Percentiles rank a stretch among this genome's conserved stretches.
phyloP scores from a whole-genome alignment of 1,140 invertebrate species.

The Penaeus chinensis region DNA sequence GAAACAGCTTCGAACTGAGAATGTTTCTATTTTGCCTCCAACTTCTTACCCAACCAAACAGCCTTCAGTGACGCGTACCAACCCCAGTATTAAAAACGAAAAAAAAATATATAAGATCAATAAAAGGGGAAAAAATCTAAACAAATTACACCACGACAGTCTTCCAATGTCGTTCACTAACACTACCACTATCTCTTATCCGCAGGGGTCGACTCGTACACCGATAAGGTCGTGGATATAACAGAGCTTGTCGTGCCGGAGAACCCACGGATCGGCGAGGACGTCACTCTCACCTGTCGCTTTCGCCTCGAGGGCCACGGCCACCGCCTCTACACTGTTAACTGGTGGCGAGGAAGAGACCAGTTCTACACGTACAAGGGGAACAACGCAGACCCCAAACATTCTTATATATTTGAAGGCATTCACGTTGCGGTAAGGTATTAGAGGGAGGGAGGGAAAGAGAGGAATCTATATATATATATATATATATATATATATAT shows the following conservation, averaged over 20 bases:
- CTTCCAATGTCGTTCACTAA: too few relatives aligned
- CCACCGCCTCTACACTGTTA: conserved; percentile 78
- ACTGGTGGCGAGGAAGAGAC: conserved; percentile 82
- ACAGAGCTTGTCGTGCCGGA: conserved; percentile 6
- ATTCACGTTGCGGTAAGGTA: conserved; percentile 74
- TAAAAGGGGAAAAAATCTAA: too few relatives aligned
- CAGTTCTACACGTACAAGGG: conserved; percentile 83
- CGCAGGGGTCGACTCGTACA: background rate
- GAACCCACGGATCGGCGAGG: conserved; percentile 22
- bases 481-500: too few relatives aligned
- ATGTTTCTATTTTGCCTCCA: too few relatives aligned
- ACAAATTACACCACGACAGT: too few relatives aligned
- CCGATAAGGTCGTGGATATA: conserved; percentile 16
- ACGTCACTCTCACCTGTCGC: conserved; percentile 75
- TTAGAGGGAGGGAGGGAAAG: background rate
- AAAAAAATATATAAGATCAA: too few relatives aligned
- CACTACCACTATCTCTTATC: too few relatives aligned
- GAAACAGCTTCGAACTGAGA: too few relatives aligned
- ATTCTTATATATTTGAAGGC: conserved; percentile 75
- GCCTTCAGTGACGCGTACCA: too few relatives aligned
- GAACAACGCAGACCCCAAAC: conserved; percentile 76
- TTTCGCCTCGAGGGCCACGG: conserved; percentile 82
- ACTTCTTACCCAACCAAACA: too few relatives aligned
- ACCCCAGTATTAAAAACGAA: too few relatives aligned
- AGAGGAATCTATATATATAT: background rate